Conservation (phyloP, 2,797 vertebrate genomes). For the Urocyon cinereoargenteus region DNA sequence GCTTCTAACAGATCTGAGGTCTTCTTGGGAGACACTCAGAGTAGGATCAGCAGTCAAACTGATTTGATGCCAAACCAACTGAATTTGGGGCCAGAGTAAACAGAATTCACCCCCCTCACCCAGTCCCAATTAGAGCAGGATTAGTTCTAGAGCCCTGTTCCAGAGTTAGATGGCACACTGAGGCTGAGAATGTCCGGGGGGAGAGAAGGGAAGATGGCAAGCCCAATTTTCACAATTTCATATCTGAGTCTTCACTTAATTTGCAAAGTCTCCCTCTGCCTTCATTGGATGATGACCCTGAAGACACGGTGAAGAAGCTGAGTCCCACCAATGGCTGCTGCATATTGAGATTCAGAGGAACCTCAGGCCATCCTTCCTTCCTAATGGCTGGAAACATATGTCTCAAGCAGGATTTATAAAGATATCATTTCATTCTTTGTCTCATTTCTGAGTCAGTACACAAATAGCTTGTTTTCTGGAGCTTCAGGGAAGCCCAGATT, state of each 20-base stretch:
- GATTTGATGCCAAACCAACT: not conserved
- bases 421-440: not conserved
- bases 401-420: slow-evolving; percentile 14
- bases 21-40: not conserved
- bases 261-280: not conserved
- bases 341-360: not conserved
- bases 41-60: not conserved
- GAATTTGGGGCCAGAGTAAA: not conserved
- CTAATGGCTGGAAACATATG: not conserved
- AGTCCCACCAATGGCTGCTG: not conserved
- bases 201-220: not conserved
- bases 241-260: not conserved
- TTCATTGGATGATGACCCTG: not conserved
- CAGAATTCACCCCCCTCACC: not conserved
- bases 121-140: not conserved
- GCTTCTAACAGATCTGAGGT: not conserved
- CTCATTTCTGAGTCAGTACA: slow-evolving; percentile 50
- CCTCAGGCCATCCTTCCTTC: not conserved
- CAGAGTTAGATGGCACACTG: not conserved
- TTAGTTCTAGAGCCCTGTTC: not conserved
- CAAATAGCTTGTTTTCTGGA: slow-evolving; percentile 39
- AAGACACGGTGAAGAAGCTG: not conserved
- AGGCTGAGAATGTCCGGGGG: not conserved
- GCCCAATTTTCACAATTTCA: not conserved
- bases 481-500: slow-evolving; percentile 56